Conservation (phyloP, 2,113 vertebrate species). For the Typhlomys cinereus region DNA sequence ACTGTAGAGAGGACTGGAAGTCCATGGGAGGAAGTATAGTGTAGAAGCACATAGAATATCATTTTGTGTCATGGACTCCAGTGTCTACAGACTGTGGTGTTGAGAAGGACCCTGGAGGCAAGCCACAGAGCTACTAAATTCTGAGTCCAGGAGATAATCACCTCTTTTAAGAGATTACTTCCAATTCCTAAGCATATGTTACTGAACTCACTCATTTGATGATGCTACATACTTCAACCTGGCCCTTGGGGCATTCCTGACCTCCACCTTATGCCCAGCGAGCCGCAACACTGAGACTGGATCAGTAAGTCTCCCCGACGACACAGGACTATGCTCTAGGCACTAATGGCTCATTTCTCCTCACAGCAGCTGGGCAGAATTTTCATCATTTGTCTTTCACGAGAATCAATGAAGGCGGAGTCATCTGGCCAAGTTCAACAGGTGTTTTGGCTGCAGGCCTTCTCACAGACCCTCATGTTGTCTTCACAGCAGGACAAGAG, state of each 20-base stretch:
- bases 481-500: neutral
- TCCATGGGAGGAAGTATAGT: no score
- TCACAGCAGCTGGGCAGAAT: neutral
- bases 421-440: neutral
- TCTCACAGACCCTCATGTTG: fast-evolving
- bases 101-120: neutral
- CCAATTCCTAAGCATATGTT: neutral
- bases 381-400: neutral
- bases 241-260: fast-evolving
- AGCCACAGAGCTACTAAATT: neutral
- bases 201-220: neutral
- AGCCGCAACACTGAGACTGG: neutral
- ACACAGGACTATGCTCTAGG: neutral
- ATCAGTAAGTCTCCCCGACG: neutral
- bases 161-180: neutral
- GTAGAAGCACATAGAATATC: no score
- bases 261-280: neutral
- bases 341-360: neutral
- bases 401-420: neutral
- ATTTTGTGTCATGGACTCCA: neutral
- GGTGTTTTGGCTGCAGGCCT: neutral
- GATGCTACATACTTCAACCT: neutral
- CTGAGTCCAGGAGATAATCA: neutral
- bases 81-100: neutral
- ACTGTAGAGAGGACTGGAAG: no score